phyloP scores from a whole-genome alignment of 1,140 invertebrate species.

The Antheraea pernyi region DNA sequence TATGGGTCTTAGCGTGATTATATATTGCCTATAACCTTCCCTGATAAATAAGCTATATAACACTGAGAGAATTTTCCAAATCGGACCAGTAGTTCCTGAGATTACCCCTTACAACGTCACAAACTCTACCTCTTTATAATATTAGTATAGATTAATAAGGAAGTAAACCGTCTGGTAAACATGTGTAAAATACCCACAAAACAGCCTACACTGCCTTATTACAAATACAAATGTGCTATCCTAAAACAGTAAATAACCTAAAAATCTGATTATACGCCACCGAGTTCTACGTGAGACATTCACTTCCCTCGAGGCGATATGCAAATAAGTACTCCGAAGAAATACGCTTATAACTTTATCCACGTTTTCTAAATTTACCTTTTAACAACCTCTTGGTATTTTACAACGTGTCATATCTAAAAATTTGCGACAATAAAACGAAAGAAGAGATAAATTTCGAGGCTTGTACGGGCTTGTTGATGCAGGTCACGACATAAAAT shows the following conservation, averaged over 20 bases:
- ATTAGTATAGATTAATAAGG: no score
- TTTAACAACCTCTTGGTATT: conserved; percentile 65
- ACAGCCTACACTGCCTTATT: background rate
- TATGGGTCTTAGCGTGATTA: no score
- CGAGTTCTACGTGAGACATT: conserved; percentile 15
- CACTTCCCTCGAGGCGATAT: conserved; percentile 27
- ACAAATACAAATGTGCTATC: background rate
- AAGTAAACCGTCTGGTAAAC: no score
- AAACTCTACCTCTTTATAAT: no score
- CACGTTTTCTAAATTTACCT: conserved; percentile 57
- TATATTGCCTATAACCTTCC: no score
- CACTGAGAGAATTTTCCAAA: no score
- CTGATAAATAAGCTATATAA: no score
- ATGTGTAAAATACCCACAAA: background rate
- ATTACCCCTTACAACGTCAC: no score
- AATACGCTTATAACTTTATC: conserved; percentile 36
- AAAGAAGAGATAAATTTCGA: conserved; percentile 50
- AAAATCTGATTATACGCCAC: conserved; percentile 13
- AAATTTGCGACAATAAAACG: conserved; percentile 52
- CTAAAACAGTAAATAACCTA: conserved; percentile 13
- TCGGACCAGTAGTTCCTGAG: no score
- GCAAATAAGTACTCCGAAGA: conserved; percentile 30
- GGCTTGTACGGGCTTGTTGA: conserved; percentile 52
- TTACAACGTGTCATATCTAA: conserved; percentile 57
- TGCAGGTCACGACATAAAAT: conserved; percentile 60